Evolutionary conservation across 2,888 invertebrate genomes (phyloP), one percentile per base, ranked within the genome.

Genomic region (Andrena marginata): DNA sequence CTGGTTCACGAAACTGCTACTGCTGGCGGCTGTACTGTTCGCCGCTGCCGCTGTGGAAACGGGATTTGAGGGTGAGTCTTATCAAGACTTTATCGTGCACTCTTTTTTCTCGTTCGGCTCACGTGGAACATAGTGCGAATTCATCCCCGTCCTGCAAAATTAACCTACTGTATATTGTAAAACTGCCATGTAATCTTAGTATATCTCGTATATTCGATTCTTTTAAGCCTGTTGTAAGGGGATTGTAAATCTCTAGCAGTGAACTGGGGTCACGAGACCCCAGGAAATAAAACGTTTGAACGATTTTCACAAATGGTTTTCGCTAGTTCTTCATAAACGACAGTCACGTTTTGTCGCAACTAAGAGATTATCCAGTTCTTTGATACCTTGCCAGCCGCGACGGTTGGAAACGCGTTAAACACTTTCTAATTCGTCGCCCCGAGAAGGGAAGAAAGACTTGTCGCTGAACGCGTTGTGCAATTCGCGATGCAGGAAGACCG

Each of bases 1-100:
- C 62, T 88, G 89, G 90, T 89, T 91, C 86, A 91, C 91, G 51
- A 90, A 90, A 74, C 81, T 91, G 42, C 77, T 91, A 60, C 79
- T 89, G 20, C 33, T 84, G 62, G 75, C 71, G 42, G 72, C 73
- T 29, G 23, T 85, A 29, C 35, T 87, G 33, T 48, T 82, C 35
- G 54, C 69, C 64, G 68, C 65, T 4, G 23, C 65, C 3, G 23
- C 54, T 0, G 71, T 6, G 20, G 79, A 72, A 49, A 56, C 77
- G 33, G 65, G 78, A 63, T 70, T 82, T 13, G 80, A 89, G 75
- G 88, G 88, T 89, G 80, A 87, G 88, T 56, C 48, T 16, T 16
- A 42, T 42, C 16, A 16, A 42, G 16, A 42, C 13, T 4, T 42
- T 26, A 54, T 8, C 1, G 20, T 56, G n/a, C 63, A 13, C 2